These are phyloP conservation scores for Caerostris extrusa DNA, from an alignment of 1,140 invertebrate genomes.

Conservation along the genomic window DNA sequence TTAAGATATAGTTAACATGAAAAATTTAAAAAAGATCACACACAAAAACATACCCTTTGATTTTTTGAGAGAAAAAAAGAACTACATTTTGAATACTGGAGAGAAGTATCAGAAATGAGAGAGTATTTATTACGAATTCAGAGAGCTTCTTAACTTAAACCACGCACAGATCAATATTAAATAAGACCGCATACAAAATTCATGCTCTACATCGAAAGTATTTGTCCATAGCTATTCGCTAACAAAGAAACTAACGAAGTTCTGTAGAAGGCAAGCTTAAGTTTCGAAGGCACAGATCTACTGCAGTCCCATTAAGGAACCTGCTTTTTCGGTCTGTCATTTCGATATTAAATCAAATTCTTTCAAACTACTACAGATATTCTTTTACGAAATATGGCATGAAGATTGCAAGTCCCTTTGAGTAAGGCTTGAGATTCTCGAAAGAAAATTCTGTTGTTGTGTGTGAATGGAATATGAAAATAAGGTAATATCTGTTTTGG, in stretches of 20 bases:
- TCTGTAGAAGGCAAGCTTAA: neutral
- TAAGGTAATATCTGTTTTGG: neutral
- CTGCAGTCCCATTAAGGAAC: neutral
- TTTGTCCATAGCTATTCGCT: neutral
- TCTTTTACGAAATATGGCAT: slow-evolving; percentile 47
- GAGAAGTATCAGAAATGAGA: too few species aligned
- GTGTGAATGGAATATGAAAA: neutral
- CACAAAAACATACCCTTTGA: too few species aligned
- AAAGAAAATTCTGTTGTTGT: slow-evolving; percentile 28
- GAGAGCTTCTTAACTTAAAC: too few species aligned
- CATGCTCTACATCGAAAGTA: neutral
- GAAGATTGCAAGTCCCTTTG: slow-evolving; percentile 12
- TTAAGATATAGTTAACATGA: too few species aligned
- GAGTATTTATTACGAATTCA: too few species aligned
- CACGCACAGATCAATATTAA: neutral
- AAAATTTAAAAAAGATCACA: too few species aligned
- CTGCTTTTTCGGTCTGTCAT: slow-evolving; percentile 46
- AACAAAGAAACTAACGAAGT: neutral
- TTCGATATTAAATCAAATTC: slow-evolving; percentile 55
- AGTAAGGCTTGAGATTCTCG: neutral
- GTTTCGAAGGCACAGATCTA: neutral
- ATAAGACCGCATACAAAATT: neutral
- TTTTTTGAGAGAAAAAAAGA: too few species aligned
- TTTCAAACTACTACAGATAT: slow-evolving; percentile 38
- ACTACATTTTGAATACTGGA: neutral